Evolutionary conservation across 2,797 vertebrate species (phyloP), one percentile per base, ranked within the genome.

Genomic region (Pyrocephalus nanus): DNA sequence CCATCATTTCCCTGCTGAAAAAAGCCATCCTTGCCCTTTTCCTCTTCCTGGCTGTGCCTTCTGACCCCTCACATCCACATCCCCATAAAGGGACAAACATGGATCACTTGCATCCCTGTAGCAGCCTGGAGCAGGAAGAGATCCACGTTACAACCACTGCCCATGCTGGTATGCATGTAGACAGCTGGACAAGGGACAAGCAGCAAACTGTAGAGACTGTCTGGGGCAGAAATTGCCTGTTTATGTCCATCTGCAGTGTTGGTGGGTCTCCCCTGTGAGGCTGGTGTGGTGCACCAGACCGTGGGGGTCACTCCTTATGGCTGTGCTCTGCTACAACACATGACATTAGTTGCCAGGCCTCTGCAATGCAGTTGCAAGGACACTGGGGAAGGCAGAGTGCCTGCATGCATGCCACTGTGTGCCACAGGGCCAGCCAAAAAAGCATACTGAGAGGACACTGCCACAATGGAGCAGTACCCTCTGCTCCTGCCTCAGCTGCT

Each of bases 61-160:
- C 42, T 47, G 27, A 14, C 34, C 8, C 38, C 11, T 91, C 3
- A 40, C 40, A 40, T 40, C 40, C 14, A 1, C 18, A 3, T 70
- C 15, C 19, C 38, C 20, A 6, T 65, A 47, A 1, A 10, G 38
- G 18, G 54, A 50, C 38, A 65, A 72, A 36, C 0, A 2, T 16
- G 36, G 29, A 55, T 78, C 22, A 4, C n/a, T 88, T 76, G 11
- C 57, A 15, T 3, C 14, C n/a, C 19, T 13, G 18, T 6, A 0
- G 17, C 30, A 34, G 13, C 34, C 38, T 0, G 0, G 12, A 48
- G 38, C 7, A 5, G 32, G 58, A 66, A 42, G 18, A 8, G 8
- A 32, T 32, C 47, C 29, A 5, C 1, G 0, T 69, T n/a, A 61
- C 29, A 76, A 20, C 34, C 20, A 6, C n/a, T 48, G 42, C 22